These are phyloP conservation scores for Microhierax caerulescens DNA, from an alignment of 2,797 vertebrate genomes.

Conservation along the genomic window DNA sequence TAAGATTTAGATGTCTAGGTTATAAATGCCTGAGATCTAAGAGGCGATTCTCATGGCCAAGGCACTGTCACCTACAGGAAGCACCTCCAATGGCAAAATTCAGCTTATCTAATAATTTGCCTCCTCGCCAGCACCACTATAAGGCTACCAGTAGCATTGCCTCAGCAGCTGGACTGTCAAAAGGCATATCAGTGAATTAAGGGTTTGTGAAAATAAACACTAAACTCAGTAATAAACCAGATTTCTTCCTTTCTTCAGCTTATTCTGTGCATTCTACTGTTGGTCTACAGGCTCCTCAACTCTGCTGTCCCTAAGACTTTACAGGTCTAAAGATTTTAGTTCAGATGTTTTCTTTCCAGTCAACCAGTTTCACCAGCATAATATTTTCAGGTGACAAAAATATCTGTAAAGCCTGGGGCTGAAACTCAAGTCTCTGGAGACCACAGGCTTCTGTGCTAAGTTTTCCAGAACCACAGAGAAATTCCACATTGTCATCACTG, in stretches of 20 bases:
- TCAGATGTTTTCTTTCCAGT: not conserved
- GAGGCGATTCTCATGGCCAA: not conserved
- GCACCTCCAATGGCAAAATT: not conserved
- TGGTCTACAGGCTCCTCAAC: not conserved
- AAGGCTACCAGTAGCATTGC: not conserved
- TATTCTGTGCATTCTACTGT: not conserved
- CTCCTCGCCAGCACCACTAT: not conserved
- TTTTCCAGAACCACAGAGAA: not conserved
- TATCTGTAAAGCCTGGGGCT: not conserved
- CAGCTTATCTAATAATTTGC: not conserved
- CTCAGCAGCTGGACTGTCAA: not conserved
- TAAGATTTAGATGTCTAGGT: not conserved
- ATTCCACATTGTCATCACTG: not conserved
- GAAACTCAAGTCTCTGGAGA: not conserved
- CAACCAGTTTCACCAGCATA: not conserved
- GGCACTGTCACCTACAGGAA: not conserved
- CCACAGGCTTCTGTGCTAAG: not conserved
- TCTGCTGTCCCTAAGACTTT: not conserved
- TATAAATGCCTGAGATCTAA: not conserved
- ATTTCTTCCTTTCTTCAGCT: not conserved
- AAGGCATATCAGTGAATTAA: not conserved
- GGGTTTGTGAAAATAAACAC: not conserved
- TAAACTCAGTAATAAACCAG: not conserved
- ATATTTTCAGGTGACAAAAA: not conserved
- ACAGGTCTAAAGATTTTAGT: not conserved